Percentiles rank a stretch among this genome's conserved stretches.
phyloP scores from a whole-genome alignment of 1,140 invertebrate genomes.

The Drosophila pachea region DNA sequence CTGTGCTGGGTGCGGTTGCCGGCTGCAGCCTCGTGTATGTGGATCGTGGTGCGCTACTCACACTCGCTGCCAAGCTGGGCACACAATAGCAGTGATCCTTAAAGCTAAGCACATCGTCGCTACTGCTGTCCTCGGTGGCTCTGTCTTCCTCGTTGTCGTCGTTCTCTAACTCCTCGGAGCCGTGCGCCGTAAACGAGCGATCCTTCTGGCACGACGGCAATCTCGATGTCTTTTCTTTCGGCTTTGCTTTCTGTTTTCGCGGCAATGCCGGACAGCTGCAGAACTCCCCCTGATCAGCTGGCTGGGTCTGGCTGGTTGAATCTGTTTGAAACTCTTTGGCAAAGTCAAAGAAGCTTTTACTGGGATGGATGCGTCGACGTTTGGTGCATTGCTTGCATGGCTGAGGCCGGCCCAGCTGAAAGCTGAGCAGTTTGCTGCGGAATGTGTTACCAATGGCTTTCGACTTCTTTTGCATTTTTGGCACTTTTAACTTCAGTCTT shows the following conservation, averaged over 20 bases:
- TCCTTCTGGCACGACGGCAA: conserved; percentile 34
- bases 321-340: conserved; percentile 60
- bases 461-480: conserved; percentile 77
- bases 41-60: conserved; percentile 58
- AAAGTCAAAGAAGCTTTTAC: conserved; percentile 73
- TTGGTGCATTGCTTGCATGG: conserved; percentile 74
- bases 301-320: not conserved
- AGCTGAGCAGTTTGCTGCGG: conserved; percentile 70
- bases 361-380: conserved; percentile 71
- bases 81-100: conserved; percentile 78
- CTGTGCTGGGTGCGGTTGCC: conserved; percentile 34
- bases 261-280: conserved; percentile 52
- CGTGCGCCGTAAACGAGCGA: conserved; percentile 36
- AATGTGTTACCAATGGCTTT: conserved; percentile 77
- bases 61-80: conserved; percentile 77
- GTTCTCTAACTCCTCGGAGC: conserved; percentile 51
- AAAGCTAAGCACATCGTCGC: conserved; percentile 72
- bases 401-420: conserved; percentile 66
- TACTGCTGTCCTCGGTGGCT: conserved; percentile 47
- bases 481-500: conserved; percentile 78
- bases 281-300: conserved; percentile 52
- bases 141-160: conserved; percentile 38
- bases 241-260: conserved; percentile 33
- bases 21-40: conserved; percentile 6
- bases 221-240: conserved; percentile 30